These are phyloP conservation scores for Phyllopteryx taeniolatus DNA, from an alignment of 2,113 vertebrate species.

Conservation along the genomic window DNA sequence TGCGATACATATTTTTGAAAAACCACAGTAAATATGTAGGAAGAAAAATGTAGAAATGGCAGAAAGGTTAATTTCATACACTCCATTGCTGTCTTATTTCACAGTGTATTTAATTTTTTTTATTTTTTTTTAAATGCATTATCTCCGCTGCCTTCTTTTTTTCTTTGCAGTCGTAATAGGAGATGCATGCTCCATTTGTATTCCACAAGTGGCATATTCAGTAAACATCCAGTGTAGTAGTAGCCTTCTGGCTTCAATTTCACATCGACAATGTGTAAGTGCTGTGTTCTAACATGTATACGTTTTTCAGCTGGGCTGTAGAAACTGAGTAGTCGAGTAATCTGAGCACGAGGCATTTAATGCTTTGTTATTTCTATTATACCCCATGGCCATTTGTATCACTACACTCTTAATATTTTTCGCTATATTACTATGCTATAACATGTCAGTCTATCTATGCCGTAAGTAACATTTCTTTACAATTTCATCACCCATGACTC, in stretches of 20 bases:
- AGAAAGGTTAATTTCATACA: not conserved
- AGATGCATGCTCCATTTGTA: not conserved
- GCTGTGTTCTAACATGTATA: not conserved
- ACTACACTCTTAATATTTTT: not conserved
- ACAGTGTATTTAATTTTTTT: not conserved
- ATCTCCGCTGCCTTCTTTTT: not conserved
- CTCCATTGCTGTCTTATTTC: not conserved
- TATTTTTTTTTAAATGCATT: not conserved
- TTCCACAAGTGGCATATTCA: not conserved
- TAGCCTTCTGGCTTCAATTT: conserved; percentile 4
- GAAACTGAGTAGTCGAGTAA: not conserved
- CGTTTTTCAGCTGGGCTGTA: not conserved
- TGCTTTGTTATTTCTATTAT: not conserved
- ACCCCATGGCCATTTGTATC: not conserved
- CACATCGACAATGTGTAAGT: not conserved
- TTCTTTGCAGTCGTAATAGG: not conserved
- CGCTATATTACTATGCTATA: not conserved
- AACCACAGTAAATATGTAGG: not conserved
- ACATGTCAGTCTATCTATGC: not conserved
- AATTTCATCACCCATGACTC: not conserved
- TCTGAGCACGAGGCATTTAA: not conserved
- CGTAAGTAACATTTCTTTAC: not conserved
- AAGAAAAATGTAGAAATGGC: not conserved
- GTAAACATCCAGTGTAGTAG: not conserved
- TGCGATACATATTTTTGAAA: not conserved